Evolutionary conservation across 2,888 invertebrate genomes (phyloP), one percentile per base, ranked within the genome.

Genomic region (Tromatobia lineatoria): DNA sequence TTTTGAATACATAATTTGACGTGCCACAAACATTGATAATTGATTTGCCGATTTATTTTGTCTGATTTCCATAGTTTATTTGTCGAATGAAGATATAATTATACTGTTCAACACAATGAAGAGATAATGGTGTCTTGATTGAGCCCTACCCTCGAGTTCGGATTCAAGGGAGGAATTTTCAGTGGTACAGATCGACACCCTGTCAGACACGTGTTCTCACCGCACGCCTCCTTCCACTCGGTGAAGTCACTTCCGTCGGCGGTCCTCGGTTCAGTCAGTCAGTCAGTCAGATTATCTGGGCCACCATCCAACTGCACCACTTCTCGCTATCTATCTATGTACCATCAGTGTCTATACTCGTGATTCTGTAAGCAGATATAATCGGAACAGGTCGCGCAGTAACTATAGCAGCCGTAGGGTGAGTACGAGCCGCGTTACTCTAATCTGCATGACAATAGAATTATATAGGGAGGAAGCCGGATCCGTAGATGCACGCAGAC

Each of bases 361-460:
- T 50, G 52, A 64, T 66, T 45, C 52, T 47, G 59, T 81, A 70
- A 78, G 71, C 69, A 78, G 81, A 54, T 75, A 70, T 70, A 78
- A 81, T 81, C 70, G 79, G 57, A 80, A 59, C 59, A 59, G 76
- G 67, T 47, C n/a, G 50, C 57, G 52, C 45, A 74, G 83, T 86
- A 87, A 86, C 86, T 85, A 83, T 80, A 70, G 71, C 47, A 66
- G 34, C 61, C 54, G 61, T 59, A 73, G 73, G 70, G 52, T 42
- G 73, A 34, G 29, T 45, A 47, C 42, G n/a, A n/a, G 73, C 78
- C 80, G 79, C 70, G 89, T 90, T 88, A 87, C 90, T 89, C 86
- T 86, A 88, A 90, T 90, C 88, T 90, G 87, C 90, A 90, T 90
- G 88, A 90, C 88, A 89, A 90, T 89, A 78, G 88, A 78, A 73